Base-by-base conservation (phyloP, 2,888 invertebrate genomes). In the Nudaria mundana region DNA sequence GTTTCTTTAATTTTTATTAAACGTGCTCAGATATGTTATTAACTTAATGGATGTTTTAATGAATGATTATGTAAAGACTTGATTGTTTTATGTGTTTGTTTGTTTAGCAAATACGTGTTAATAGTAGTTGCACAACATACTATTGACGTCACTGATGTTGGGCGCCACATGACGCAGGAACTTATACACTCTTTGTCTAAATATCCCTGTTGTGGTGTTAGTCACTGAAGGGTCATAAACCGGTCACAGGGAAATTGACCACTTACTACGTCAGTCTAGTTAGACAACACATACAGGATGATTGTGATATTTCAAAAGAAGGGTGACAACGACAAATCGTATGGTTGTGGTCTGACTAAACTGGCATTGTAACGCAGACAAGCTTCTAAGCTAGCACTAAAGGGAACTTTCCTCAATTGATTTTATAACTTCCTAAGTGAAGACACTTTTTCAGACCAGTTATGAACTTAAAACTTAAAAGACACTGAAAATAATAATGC, bases 1-100 rank as follows among this genome's bases (percentile, higher is more conserved):
- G 47, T 55, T 44, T 58, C 45, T 52, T 47, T 59, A 55, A 62
- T 52, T 44, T 48, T 48, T 40, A 62, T 47, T 58, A 56, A 50
- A 46, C 46, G 31, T 11, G 26, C 16, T 30, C 37, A 29, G 32
- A 33, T 40, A 28, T 50, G 39, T 55, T 40, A 34, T 34, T 34
- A 48, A 24, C 24, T 40, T 59, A 55, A 53, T 58, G 39, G 44
- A 59, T 59, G 63, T 62, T 59, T 58, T 44, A 45, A 44, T 53
- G 30, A 47, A 40, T 60, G 45, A 52, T 60, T 52, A 41, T 26
- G 35, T n/a, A 12, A 14, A 16, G 35, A 16, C 7, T 38, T 43
- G 40, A 16, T 32, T 39, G 37, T 38, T 56, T 56, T 42, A 44
- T 59, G 31, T 43, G 44, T 56, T 39, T 2, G 8, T 32, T 29